Evolutionary conservation across 2,888 invertebrate species (phyloP).

Genomic region (Colostygia pectinataria): DNA sequence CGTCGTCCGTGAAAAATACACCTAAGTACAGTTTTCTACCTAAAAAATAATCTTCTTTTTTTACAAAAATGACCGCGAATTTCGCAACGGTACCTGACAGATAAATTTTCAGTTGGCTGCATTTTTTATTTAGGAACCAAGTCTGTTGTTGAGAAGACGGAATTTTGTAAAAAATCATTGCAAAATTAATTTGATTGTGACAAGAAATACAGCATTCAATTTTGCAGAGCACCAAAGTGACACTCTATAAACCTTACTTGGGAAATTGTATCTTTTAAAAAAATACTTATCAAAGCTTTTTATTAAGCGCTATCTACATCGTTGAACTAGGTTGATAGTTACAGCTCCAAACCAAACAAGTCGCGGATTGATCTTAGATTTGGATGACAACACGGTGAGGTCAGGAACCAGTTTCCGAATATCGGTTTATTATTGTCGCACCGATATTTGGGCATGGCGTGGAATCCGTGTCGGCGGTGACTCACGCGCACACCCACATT

Average conservation of each 20-base stretch:
- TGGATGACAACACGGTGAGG: conserved; percentile 33
- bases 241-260: too few species aligned
- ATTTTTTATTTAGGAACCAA: conserved; percentile 13
- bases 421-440: conserved; percentile 48
- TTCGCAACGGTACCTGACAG: conserved; percentile 46
- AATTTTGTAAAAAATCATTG: conserved; percentile 1
- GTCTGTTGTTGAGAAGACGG: not conserved
- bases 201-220: not conserved
- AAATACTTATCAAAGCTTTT: too few species aligned
- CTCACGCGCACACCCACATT: conserved; percentile 59
- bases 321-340: conserved; percentile 17
- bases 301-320: conserved; percentile 4
- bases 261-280: too few species aligned
- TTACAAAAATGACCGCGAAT: conserved; percentile 47
- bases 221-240: not conserved
- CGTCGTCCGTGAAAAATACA: not conserved
- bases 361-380: conserved; percentile 19
- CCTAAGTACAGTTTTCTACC: conserved; percentile 32
- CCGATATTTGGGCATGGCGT: conserved; percentile 57
- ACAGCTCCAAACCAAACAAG: conserved; percentile 12
- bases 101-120: conserved; percentile 35
- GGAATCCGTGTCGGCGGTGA: conserved; percentile 58
- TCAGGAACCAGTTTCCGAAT: conserved; percentile 50
- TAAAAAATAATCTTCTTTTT: conserved; percentile 41
- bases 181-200: not conserved